Percentiles rank a stretch among this genome's conserved stretches.
Evolutionary conservation across 2,797 vertebrate species (phyloP).

Genomic region (Sebastolobus alascanus): DNA sequence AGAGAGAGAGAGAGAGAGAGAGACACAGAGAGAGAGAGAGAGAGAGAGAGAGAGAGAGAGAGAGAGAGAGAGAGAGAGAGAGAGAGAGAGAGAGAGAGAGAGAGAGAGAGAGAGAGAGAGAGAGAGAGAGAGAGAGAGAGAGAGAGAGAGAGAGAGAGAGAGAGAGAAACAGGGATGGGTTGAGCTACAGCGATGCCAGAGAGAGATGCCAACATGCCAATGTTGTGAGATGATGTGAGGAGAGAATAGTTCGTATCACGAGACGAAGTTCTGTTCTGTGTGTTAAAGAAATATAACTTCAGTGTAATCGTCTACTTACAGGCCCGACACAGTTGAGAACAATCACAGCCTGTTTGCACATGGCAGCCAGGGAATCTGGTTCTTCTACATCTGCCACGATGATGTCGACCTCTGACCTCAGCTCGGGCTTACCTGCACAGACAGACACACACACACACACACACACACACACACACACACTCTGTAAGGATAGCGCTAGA

Average conservation of each 20-base stretch:
- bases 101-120: too few relatives aligned
- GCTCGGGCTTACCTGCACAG: constrained; percentile 87
- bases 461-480: constrained; percentile 10
- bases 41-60: too few relatives aligned
- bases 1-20: too few relatives aligned
- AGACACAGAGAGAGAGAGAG: too few relatives aligned
- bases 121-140: background rate
- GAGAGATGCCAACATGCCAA: constrained; percentile 13
- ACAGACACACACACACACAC: too few relatives aligned
- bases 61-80: too few relatives aligned
- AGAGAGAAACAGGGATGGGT: background rate
- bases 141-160: background rate
- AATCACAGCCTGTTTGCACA: constrained; percentile 93
- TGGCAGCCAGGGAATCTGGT: constrained; percentile 88
- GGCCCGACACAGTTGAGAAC: constrained; percentile 97
- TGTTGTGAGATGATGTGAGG: constrained; percentile 20
- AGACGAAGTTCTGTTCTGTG: background rate
- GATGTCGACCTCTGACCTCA: constrained; percentile 90
- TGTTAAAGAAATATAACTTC: background rate
- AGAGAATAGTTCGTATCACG: constrained; percentile 1
- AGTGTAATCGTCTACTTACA: constrained; percentile 84
- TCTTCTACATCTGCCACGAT: constrained; percentile 92
- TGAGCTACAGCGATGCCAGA: constrained; percentile 12
- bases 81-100: too few relatives aligned
- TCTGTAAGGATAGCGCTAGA: background rate